Base-by-base conservation (phyloP, 2,797 vertebrate genomes). In the Cirrhinus mrigala region DNA sequence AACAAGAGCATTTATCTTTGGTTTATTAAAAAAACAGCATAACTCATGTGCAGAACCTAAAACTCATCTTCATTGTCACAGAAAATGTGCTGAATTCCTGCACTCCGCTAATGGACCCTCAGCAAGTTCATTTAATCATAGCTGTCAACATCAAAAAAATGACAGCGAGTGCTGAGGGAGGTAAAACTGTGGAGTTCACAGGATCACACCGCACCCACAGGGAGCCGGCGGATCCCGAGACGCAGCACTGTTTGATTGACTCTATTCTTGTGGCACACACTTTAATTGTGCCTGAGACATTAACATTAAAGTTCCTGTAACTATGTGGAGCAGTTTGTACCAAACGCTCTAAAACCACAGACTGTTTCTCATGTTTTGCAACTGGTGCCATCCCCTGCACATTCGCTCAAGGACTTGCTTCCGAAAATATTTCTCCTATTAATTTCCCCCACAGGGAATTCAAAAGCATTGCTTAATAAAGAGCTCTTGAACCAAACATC, bases 41-140 rank as follows among this genome's bases (percentile, higher is more conserved):
- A 74, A 79, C 5, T 79, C 87, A 87, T 85, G 91, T 89, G 86
- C 87, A 91, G 81, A 90, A 92, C 79, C 91, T 90, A 89, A 92
- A 93, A 88, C 84, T 90, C 1, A 90, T 93, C 92, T 90, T 88
- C 87, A 90, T 58, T 70, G 54, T 20, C 40, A 81, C 48, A 70
- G 56, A 91, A 89, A 92, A 92, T 90, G 87, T 89, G 88, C 88
- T 88, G 89, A 86, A 90, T 88, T 90, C 92, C 89, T 87, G 89
- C 92, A 89, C 70, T 83, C 85, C 89, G 82, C 89, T 93, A 94
- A 94, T 94, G 92, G 90, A 73, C 91, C 93, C 87, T 92, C 93
- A 92, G 91, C 88, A 86, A 88, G 83, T 85, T 87, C 91, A 92
- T 93, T 93, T 92, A 92, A 90, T 91, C 80, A 27, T 86, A 78